Evolutionary conservation across 2,888 invertebrate species (phyloP), one percentile per base, ranked within the genome.

Genomic region (Andrena camellia): DNA sequence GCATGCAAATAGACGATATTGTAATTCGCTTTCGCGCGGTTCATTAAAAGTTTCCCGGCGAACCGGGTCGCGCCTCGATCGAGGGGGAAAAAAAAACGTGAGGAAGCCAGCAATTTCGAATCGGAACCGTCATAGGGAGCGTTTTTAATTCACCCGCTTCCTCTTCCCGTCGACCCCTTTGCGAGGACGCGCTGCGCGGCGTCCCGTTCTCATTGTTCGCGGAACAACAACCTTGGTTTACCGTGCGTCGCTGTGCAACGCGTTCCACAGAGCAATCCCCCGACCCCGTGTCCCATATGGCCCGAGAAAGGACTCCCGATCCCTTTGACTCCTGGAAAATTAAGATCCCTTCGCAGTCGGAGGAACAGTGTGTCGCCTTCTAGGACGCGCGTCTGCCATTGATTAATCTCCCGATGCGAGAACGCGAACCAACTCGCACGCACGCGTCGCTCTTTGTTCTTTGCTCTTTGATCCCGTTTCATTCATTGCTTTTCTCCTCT

Each of bases 391-490:
- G 23, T n/a, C 20, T 2, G 33, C n/a, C 80, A 81, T 81, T 81
- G 81, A 81, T 81, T 73, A 73, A 81, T 68, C 48, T 29, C 23
- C 20, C 67, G 63, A 81, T 64, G 48, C 10, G 48, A 26, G 13
- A 20, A 5, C 26, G 26, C 13, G 62, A 50, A 59, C 62, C 57
- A 50, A 42, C 54, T 33, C 20, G 20, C 69, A n/a, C 29, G 29
- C 62, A 17, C 59, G 23, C 10, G 7, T 23, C 23, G 6, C 7
- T 17, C 69, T 70, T 81, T 81, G 82, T 81, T 67, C 66, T 13
- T 0, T 17, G 4, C 23, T 42, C 57, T 81, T 70, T 75, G 66
- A 60, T 59, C 50, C 42, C 0, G n/a, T 64, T 35, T 17, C 8
- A 8, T 26, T 50, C 20, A 6, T 6, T 10, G 10, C 26, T 10